Base-by-base conservation (phyloP, 2,888 invertebrate genomes). In the Julus scandinavius region DNA sequence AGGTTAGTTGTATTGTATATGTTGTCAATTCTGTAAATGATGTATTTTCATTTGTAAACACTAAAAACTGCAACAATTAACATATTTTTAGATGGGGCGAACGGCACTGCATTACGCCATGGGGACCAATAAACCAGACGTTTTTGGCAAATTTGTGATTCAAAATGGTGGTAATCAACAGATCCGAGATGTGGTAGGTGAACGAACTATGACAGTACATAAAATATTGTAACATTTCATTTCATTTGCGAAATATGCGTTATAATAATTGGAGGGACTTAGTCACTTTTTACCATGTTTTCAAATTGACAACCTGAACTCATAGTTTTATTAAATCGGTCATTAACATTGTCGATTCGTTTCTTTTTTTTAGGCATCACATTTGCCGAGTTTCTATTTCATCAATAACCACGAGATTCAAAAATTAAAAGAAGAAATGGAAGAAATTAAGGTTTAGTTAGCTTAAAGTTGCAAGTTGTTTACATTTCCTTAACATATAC, bases 381-480 rank as follows among this genome's bases (percentile, higher is more conserved):
- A 97, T 84, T 97, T 97, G 91, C 96, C 97, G 0, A 96, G 96
- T 58, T 97, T 97, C 92, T 97, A 97, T 93, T 97, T 96, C 92
- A 96, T 97, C 95, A 97, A 97, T 92, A 97, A 97, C 92, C 95
- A 96, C 0, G 97, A 97, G 90, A 96, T 97, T 91, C 93, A 96
- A 89, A 94, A 95, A 89, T 94, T 97, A 83, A 96, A 96, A 92
- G 96, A 97, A 91, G 97, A 97, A 92, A 97, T 97, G 89, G 89
- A 90, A n/a, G 54, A 89, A 80, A 87, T 87, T 40, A 87, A 54
- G 13, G 72, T 87, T 72, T 87, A 87, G 40, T 63, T n/a, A 20
- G n/a, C 20, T 20, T 20, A 20, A 20, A 63, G 7, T 20, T 1
- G 63, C 63, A 20, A 20, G 63, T 20, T 20, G 5, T 63, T 9